Conservation (phyloP, 2,888 invertebrate species). For the Glaucopsyche alexis region DNA sequence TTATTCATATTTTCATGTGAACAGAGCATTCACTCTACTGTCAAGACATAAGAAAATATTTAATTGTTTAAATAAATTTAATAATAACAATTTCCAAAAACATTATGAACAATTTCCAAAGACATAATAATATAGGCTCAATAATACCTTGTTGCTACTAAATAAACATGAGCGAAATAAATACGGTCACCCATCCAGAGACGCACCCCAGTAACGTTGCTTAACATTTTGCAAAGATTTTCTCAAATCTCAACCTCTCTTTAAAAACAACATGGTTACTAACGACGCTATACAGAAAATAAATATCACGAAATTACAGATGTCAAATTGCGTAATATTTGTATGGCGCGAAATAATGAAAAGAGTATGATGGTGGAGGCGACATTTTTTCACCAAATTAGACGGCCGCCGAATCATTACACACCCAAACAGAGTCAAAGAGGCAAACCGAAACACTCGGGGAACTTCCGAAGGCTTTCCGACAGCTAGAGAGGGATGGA, state of each 20-base stretch:
- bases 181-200: background rate
- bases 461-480: conserved; percentile 72
- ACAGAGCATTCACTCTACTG: too few relatives aligned
- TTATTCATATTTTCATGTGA: too few relatives aligned
- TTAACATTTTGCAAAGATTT: background rate
- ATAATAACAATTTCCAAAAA: too few relatives aligned
- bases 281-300: background rate
- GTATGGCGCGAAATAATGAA: conserved; percentile 56
- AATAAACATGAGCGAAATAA: too few relatives aligned
- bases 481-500: conserved; percentile 61
- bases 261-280: background rate
- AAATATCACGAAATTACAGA: conserved; percentile 11
- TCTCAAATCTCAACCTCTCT: background rate
- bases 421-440: conserved; percentile 77
- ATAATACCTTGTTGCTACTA: too few relatives aligned
- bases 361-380: conserved; percentile 53
- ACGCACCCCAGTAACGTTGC: background rate
- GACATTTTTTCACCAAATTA: conserved; percentile 76
- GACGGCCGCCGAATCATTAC: conserved; percentile 75
- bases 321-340: conserved; percentile 36
- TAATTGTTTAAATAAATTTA: too few relatives aligned
- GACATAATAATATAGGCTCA: too few relatives aligned
- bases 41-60: too few relatives aligned
- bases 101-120: too few relatives aligned
- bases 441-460: conserved; percentile 77